Percentiles rank a stretch among this genome's conserved stretches.
phyloP scores from a whole-genome alignment of 2,113 vertebrate species.

The Sapajus apella region DNA sequence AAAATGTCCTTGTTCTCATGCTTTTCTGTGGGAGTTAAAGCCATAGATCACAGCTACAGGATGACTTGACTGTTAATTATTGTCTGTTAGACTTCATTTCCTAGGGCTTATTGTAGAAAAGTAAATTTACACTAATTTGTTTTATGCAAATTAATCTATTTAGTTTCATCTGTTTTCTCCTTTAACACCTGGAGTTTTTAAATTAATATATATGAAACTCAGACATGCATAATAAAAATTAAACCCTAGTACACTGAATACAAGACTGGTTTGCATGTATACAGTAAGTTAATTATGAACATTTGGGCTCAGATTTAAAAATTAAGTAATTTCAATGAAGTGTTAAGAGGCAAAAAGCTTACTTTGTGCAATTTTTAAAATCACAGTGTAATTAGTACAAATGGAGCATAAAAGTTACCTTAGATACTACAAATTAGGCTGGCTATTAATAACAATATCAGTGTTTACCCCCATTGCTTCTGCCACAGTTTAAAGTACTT shows the following conservation, averaged over 20 bases:
- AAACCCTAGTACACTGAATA: neutral
- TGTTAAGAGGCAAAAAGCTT: neutral
- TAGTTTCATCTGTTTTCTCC: conserved; percentile 46
- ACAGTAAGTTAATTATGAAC: conserved; percentile 2
- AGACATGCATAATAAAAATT: neutral
- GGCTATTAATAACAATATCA: neutral
- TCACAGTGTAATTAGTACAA: neutral
- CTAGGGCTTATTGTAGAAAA: conserved; percentile 34
- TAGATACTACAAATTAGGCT: neutral
- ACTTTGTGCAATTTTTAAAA: conserved; percentile 34
- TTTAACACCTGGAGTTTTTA: conserved; percentile 57
- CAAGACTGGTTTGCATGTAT: neutral
- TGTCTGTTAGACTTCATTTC: conserved; percentile 63
- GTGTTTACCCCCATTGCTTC: neutral
- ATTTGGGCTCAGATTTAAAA: conserved; percentile 38
- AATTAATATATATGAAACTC: conserved; percentile 55
- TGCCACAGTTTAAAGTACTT: neutral
- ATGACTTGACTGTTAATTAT: conserved; percentile 53
- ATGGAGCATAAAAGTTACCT: conserved; percentile 16
- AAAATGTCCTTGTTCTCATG: neutral
- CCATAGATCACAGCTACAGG: neutral
- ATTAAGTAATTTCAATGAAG: conserved; percentile 11
- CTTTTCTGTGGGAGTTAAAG: conserved; percentile 8
- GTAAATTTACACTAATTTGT: conserved; percentile 54
- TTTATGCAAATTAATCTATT: conserved; percentile 64